Base-by-base conservation (phyloP, 2,888 invertebrate genomes). In the Dryobota labecula region DNA sequence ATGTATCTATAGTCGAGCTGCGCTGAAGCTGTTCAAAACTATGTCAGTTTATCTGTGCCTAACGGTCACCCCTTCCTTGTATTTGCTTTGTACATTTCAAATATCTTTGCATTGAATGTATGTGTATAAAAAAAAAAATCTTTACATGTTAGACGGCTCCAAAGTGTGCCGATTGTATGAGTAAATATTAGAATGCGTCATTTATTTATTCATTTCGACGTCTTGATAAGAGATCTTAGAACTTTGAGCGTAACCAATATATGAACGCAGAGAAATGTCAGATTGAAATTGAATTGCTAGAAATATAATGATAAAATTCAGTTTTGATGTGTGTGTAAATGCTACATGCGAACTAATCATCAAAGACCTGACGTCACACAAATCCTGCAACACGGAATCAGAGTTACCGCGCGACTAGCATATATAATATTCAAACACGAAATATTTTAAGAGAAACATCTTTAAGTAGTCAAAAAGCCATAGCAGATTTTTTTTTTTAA, bases 11-110 rank as follows among this genome's bases (percentile, higher is more conserved):
- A 62, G 58, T 2, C 51, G 47, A 83, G 70, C 82, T 71, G 51
- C 62, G 58, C 73, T 67, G 70, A 83, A 65, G 75, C 18, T 83
- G 86, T 82, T 88, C 85, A 86, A 87, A 93, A 91, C 90, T 88
- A 92, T 93, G 94, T 93, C 94, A 94, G 86, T 86, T 87, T 88
- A 93, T 92, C 90, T 93, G 88, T 93, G 94, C 89, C 93, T 94
- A 94, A 94, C 94, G 94, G 94, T 93, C 87, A 72, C 71, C 77
- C 82, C 80, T 87, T 89, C 90, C 91, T 88, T 85, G 87, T 91
- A 90, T 92, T 92, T 91, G 90, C 91, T 90, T 90, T 91, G 87
- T 88, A 86, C 85, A 80, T 87, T 87, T 86, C 83, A 86, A 86
- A 87, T 83, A 86, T 85, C 78, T 84, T 74, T 82, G 80, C 74